Base-by-base conservation (phyloP, 2,113 vertebrate species). In the Protobothrops flavoviridis region DNA sequence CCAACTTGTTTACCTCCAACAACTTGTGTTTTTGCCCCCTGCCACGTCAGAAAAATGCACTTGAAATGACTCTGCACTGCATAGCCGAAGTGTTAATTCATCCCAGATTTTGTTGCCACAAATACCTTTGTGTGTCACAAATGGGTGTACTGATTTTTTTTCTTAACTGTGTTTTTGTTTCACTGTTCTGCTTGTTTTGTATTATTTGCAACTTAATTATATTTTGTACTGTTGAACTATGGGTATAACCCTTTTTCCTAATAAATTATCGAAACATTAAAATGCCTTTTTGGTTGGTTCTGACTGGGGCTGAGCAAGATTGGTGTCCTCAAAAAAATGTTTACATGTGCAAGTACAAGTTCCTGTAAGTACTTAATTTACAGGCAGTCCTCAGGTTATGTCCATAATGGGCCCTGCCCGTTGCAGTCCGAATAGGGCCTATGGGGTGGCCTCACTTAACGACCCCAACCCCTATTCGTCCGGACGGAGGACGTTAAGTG, bases 211-310 rank as follows among this genome's bases (percentile, higher is more conserved):
- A 74, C 29, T 91, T 85, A 55, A 94, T 88, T 93, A 90, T 95
- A 89, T 95, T 95, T 95, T 96, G 50, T 96, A 96, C 94, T 61
- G 89, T 59, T 56, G 20, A 9, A 92, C 61, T 8, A 43, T 29
- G 45, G 43, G 7, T 6, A 52, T 48, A 43, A 74, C 1, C 88
- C 4, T 1, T 94, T 94, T 92, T 81, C 33, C 4, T 94, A 96
- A 96, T 94, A 94, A 95, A 96, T 6, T 56, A 23, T 53, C 55
- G 29, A 89, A 33, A 92, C 33, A 10, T n/a, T 3, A 91, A 45
- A 45, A 3, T 0, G 5, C 87, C 4, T 10, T 1, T 5, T 33
- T 48, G 43, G 2, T 55, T 8, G 50, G 24, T 52, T 91, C 9
- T n/a, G 8, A 26, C 45, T 26, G 85, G 29, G 26, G 33, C 15